A percentile compares a stretch with the other conserved stretches of the same genome.
Evolutionary conservation across 2,888 invertebrate genomes (phyloP).

Genomic region (Adela reaumurella): DNA sequence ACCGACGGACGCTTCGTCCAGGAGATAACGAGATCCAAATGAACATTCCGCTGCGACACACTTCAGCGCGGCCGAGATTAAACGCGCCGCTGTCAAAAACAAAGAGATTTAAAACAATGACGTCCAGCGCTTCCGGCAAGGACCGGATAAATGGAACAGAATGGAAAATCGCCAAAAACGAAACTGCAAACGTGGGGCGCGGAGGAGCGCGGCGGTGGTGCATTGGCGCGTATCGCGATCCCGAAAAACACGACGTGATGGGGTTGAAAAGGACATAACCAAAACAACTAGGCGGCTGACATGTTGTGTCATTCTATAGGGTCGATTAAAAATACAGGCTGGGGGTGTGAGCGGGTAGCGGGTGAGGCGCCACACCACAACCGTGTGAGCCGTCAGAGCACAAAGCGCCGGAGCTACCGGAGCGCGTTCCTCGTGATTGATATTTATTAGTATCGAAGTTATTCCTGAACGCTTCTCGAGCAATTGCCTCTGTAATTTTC

Average conservation of each 20-base stretch:
- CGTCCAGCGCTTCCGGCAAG: slow-evolving; percentile 6
- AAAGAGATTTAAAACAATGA: slow-evolving; percentile 36
- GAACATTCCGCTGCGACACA: neutral
- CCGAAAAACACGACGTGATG: neutral
- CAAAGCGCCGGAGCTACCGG: slow-evolving; percentile 50
- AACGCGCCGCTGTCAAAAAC: slow-evolving; percentile 25
- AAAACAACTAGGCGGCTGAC: neutral
- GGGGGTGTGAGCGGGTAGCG: slow-evolving; percentile 9
- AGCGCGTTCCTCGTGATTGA: slow-evolving; percentile 17
- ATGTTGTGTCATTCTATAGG: slow-evolving; percentile 17
- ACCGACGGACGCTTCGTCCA: too few species aligned
- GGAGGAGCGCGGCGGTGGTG: neutral
- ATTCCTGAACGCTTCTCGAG: too few species aligned
- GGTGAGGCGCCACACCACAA: too few species aligned
- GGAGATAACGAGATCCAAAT: neutral
- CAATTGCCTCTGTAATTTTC: too few species aligned
- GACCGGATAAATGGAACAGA: neutral
- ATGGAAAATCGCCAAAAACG: neutral
- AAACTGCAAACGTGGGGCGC: neutral
- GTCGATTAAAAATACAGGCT: slow-evolving; percentile 43
- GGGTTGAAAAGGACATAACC: neutral
- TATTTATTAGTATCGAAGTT: neutral
- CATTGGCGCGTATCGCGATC: neutral
- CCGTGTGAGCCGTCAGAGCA: slow-evolving; percentile 14
- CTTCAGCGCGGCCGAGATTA: neutral